These are phyloP conservation scores for Vultur gryphus DNA, from an alignment of 2,797 vertebrate species.

Conservation along the genomic window DNA sequence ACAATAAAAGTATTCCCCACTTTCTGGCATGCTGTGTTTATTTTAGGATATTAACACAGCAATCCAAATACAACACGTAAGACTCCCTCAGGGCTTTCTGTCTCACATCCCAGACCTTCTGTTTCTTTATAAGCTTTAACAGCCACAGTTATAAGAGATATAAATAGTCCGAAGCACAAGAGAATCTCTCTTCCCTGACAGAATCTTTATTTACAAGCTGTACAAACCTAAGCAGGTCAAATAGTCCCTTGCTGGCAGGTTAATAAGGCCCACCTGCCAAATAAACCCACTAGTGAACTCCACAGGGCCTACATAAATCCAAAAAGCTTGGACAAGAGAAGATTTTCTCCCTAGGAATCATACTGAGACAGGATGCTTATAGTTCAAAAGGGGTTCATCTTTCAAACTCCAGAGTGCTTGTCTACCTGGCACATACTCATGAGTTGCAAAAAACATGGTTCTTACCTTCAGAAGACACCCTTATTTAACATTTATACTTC, in stretches of 20 bases:
- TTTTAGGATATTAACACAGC: slow-evolving; percentile 60
- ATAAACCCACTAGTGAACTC: slow-evolving; percentile 43
- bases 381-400: slow-evolving; percentile 8
- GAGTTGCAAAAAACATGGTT: background rate
- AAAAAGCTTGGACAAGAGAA: background rate
- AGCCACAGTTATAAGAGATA: slow-evolving; percentile 53
- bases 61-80: slow-evolving; percentile 52
- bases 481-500: background rate
- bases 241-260: slow-evolving; percentile 54
- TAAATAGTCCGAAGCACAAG: slow-evolving; percentile 52
- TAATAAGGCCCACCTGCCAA: slow-evolving; percentile 62
- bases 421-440: background rate
- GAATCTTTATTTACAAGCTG: slow-evolving; percentile 62
- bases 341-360: slow-evolving; percentile 1
- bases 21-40: slow-evolving; percentile 46
- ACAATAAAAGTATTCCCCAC: slow-evolving; percentile 41
- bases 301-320: slow-evolving; percentile 18
- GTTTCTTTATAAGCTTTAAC: slow-evolving; percentile 59
- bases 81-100: slow-evolving; percentile 54
- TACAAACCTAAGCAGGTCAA: slow-evolving; percentile 32
- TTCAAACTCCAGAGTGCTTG: background rate
- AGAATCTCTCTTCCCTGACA: slow-evolving; percentile 55
- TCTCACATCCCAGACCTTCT: slow-evolving; percentile 61
- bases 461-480: background rate
- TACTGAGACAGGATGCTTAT: background rate